A percentile compares a stretch with the other conserved stretches of the same genome.
These are phyloP conservation scores for Morpho helenor DNA, from an alignment of 2,888 invertebrate genomes.

Conservation along the genomic window DNA sequence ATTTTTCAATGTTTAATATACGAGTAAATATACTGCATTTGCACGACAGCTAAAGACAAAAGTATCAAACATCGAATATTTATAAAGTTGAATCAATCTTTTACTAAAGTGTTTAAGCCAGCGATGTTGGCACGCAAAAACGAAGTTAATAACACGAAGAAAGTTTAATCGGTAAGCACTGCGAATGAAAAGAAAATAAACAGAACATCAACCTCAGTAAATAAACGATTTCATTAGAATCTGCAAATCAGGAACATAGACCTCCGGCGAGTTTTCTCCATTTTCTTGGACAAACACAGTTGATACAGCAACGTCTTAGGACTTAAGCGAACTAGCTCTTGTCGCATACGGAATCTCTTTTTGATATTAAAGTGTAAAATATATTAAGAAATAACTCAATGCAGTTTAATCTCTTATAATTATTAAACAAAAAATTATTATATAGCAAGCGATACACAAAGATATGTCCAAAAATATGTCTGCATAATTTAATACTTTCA, in stretches of 20 bases:
- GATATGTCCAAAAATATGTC: no score
- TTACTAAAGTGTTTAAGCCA: conserved; percentile 16
- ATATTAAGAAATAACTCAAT: no score
- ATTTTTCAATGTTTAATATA: no score
- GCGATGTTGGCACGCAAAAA: conserved; percentile 26
- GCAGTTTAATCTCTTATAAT: no score
- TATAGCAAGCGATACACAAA: no score
- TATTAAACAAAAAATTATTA: no score
- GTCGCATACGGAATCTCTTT: neutral
- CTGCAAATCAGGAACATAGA: conserved; percentile 49
- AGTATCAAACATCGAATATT: no score
- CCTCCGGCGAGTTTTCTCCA: conserved; percentile 48
- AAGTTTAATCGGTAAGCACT: conserved; percentile 39
- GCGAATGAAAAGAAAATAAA: conserved; percentile 48
- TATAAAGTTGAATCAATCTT: no score
- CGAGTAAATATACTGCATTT: no score
- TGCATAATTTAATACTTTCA: no score
- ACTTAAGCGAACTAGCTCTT: conserved; percentile 4
- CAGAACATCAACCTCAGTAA: conserved; percentile 53
- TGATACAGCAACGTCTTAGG: conserved; percentile 20
- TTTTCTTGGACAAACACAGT: conserved; percentile 44
- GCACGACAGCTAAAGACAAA: no score
- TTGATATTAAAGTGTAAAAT: no score
- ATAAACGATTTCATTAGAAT: conserved; percentile 66
- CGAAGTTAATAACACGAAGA: conserved; percentile 32